Base-by-base conservation (phyloP, 2,888 invertebrate species). In the Lasioglossum lativentre region DNA sequence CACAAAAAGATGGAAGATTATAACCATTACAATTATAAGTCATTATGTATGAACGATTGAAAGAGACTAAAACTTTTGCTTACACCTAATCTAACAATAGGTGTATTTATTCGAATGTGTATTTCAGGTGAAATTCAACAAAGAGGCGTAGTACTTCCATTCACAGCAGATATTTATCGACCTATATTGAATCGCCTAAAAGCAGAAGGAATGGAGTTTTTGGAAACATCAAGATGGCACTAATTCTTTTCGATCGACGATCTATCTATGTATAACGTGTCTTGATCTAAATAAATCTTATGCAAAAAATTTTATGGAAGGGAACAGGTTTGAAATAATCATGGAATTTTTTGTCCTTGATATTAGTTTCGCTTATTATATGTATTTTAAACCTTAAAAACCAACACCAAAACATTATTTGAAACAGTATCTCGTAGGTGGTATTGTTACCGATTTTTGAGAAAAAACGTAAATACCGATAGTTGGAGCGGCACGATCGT, bases 111-210 rank as follows among this genome's bases (percentile, higher is more conserved):
- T 23, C 1, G 12, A 40, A 70, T 27, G 34, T 79, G 66, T 47
- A 40, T 88, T 94, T 94, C 93, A 98, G 98, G 98, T 92, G 99
- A 99, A 96, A 99, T 99, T 92, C 99, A 99, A 95, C 97, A 98
- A 89, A 97, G 98, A 84, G 99, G 99, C 5, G 98, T 99, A 87
- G 97, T 99, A 27, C 95, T 99, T 66, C 99, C 99, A 0, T 98
- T 99, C 93, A 97, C 98, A 0, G 97, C 97, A 0, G 99, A 99
- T 83, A 98, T 99, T 85, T 99, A 99, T 96, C 96, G 97, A 85
- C 98, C 99, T 0, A 97, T 99, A 94, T 95, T 99, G 85, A 97
- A 97, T 56, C 96, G 99, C 82, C 96, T 99, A 59, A 96, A 98
- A 91, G 96, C 97, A 47, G 99, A 99, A 95, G 99, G 99, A 45